phyloP scores from a whole-genome alignment of 1,140 invertebrate species.

The Antheraea mylitta region DNA sequence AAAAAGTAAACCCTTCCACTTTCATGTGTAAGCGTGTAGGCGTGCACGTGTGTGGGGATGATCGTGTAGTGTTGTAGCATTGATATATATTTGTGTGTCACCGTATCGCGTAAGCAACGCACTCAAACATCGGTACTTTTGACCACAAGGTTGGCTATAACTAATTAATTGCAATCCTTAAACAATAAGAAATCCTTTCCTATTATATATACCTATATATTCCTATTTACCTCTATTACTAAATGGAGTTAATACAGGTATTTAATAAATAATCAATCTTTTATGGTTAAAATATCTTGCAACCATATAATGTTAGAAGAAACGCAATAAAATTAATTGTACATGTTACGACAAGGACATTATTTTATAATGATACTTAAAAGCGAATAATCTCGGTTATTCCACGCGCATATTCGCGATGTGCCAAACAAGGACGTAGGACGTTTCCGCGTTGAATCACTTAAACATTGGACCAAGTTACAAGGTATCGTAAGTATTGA shows the following conservation, averaged over 20 bases:
- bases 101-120: too few species aligned
- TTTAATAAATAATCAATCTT: neutral
- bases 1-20: too few species aligned
- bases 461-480: conserved; percentile 9
- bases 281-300: neutral
- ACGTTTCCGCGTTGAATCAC: conserved; percentile 71
- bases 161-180: neutral
- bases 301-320: conserved; percentile 1
- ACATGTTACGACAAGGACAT: conserved; percentile 24
- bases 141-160: too few species aligned
- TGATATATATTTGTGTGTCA: too few species aligned
- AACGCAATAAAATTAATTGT: conserved; percentile 3
- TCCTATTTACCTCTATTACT: neutral
- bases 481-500: neutral
- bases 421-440: conserved; percentile 65
- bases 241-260: neutral
- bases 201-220: too few species aligned
- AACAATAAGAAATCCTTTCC: neutral
- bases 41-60: too few species aligned
- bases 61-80: too few species aligned
- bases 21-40: too few species aligned
- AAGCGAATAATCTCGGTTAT: conserved; percentile 54
- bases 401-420: conserved; percentile 61
- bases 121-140: too few species aligned
- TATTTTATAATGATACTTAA: conserved; percentile 68